phyloP scores from a whole-genome alignment of 2,888 invertebrate genomes.

The Drosophila ezoana region DNA sequence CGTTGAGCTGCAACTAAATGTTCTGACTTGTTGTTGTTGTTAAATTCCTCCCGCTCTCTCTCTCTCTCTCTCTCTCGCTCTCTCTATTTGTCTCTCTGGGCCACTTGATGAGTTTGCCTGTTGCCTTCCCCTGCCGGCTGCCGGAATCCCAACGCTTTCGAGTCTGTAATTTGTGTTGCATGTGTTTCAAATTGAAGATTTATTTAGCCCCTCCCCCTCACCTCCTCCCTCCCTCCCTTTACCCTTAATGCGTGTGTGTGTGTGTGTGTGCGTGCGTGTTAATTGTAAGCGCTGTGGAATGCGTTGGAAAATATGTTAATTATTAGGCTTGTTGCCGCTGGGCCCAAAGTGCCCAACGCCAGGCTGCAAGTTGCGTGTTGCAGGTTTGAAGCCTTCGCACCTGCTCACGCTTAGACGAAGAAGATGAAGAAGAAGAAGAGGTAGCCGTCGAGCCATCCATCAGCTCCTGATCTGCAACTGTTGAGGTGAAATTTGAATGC shows the following conservation, averaged over 20 bases:
- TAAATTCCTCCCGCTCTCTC: slow-evolving; percentile 55
- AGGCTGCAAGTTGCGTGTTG: slow-evolving; percentile 25
- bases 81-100: slow-evolving; percentile 31
- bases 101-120: slow-evolving; percentile 66
- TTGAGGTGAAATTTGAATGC: slow-evolving; percentile 66
- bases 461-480: slow-evolving; percentile 48
- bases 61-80: not conserved
- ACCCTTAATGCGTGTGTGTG: not conserved
- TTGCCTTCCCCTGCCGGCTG: slow-evolving; percentile 31
- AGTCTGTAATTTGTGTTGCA: slow-evolving; percentile 80
- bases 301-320: slow-evolving; percentile 82
- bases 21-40: slow-evolving; percentile 47
- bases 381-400: slow-evolving; percentile 38
- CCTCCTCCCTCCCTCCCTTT: not conserved
- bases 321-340: slow-evolving; percentile 71
- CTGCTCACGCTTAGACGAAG: slow-evolving; percentile 32
- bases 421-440: no score
- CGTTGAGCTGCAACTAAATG: slow-evolving; percentile 1
- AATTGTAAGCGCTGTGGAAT: slow-evolving; percentile 81
- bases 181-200: slow-evolving; percentile 81
- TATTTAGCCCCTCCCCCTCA: slow-evolving; percentile 53
- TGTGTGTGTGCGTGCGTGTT: slow-evolving; percentile 70
- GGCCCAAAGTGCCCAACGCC: slow-evolving; percentile 32
- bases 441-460: slow-evolving; percentile 30
- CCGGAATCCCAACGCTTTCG: slow-evolving; percentile 62